Evolutionary conservation across 2,797 vertebrate species (phyloP), one percentile per base, ranked within the genome.

Genomic region (Rachycentron canadum): DNA sequence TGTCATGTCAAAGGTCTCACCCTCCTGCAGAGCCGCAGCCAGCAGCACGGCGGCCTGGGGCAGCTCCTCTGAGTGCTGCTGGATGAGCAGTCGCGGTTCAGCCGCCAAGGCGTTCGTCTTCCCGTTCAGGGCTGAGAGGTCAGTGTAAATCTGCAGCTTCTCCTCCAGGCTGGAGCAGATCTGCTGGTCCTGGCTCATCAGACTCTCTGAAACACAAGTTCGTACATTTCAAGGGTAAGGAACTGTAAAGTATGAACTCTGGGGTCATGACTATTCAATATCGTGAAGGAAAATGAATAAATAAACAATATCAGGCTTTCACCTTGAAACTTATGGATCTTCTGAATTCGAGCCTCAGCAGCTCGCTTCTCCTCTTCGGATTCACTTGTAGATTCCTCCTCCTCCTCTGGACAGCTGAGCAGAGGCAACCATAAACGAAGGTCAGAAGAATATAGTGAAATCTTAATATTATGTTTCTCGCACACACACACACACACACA

Each of bases 241-340:
- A 2, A 0, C 4, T 3, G 5, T 13, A 12, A 49, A 36, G 40
- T 17, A n/a, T 36, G 25, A 5, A 30, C 28, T 49, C 36, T 0
- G 1, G 5, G 23, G 8, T 23, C 21, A 16, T 56, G 49, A 53
- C 56, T 16, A 49, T 30, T 11, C 5, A 49, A 49, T 5, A 4
- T 5, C 5, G n/a, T 9, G 11, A 21, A 3, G 4, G 9, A 10
- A 49, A 7, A 2, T 6, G 4, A 52, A 38, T 0, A 60, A 21
- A 32, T 3, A 5, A 17, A 28, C 3, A 2, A 25, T 4, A 6
- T 32, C 21, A 23, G 1, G 25, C 34, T 71, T 36, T 12, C 0
- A 99, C 98, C 98, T 96, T 98, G 97, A 62, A 95, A 94, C 77
- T 96, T 97, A 25, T 97, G 95, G 86, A 97, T 97, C 91, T 92